These are phyloP conservation scores for Tapera naevia DNA, from an alignment of 2,797 vertebrate genomes.

Conservation along the genomic window DNA sequence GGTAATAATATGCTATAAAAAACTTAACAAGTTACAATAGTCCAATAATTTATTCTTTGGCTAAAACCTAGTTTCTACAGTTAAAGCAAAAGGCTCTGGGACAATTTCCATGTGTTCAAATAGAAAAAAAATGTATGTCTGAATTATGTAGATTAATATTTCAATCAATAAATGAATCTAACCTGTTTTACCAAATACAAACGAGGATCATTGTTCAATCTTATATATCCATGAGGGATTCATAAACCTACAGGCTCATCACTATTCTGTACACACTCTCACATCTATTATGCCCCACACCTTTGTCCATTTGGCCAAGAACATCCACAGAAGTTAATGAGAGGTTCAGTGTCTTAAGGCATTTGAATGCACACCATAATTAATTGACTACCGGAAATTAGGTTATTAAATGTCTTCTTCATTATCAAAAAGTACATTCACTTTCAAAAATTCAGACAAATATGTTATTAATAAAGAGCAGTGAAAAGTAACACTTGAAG, in stretches of 20 bases:
- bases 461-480: neutral
- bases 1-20: neutral
- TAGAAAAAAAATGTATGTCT: neutral
- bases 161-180: neutral
- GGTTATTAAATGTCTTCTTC: neutral
- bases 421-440: neutral
- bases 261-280: neutral
- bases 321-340: neutral
- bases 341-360: neutral
- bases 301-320: neutral
- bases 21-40: neutral
- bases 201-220: neutral
- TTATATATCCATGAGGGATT: neutral
- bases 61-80: neutral
- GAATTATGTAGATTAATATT: neutral
- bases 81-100: neutral
- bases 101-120: neutral
- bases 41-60: neutral
- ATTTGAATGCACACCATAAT: neutral
- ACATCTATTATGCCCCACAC: neutral
- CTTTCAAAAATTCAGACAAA: neutral
- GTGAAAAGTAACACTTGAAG: neutral
- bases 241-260: neutral
- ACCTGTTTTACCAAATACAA: neutral
- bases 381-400: neutral